phyloP scores from a whole-genome alignment of 2,888 invertebrate genomes.

The Dryococelus australis region DNA sequence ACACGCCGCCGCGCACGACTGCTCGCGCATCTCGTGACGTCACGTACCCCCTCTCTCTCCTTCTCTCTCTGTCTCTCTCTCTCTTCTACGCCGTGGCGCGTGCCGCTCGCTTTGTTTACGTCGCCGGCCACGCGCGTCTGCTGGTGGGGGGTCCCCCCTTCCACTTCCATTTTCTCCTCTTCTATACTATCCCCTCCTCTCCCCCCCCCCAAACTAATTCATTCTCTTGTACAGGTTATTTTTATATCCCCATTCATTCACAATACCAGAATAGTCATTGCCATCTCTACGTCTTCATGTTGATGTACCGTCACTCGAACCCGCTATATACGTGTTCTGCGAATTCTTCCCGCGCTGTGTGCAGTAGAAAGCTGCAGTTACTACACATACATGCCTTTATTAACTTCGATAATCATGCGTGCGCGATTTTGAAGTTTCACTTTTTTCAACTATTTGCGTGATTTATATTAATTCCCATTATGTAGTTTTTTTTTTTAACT shows the following conservation, averaged over 20 bases:
- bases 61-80: not conserved
- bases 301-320: no score
- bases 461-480: no score
- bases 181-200: not conserved
- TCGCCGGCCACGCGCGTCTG: no score
- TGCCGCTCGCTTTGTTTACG: not conserved
- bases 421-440: no score
- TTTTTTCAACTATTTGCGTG: no score
- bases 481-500: no score
- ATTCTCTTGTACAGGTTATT: not conserved
- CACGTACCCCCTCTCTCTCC: not conserved
- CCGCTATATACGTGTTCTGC: no score
- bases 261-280: not conserved
- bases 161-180: not conserved
- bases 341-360: no score
- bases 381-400: no score
- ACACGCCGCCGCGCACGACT: conserved; percentile 6
- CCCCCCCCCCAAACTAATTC: not conserved
- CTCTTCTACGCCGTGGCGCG: not conserved
- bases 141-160: not conserved
- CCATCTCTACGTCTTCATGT: not conserved
- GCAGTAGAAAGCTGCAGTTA: no score
- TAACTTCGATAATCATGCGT: no score
- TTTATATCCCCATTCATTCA: not conserved
- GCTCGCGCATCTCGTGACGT: conserved; percentile 1